phyloP scores from a whole-genome alignment of 2,888 invertebrate genomes.

The Trichogramma evanescens region DNA sequence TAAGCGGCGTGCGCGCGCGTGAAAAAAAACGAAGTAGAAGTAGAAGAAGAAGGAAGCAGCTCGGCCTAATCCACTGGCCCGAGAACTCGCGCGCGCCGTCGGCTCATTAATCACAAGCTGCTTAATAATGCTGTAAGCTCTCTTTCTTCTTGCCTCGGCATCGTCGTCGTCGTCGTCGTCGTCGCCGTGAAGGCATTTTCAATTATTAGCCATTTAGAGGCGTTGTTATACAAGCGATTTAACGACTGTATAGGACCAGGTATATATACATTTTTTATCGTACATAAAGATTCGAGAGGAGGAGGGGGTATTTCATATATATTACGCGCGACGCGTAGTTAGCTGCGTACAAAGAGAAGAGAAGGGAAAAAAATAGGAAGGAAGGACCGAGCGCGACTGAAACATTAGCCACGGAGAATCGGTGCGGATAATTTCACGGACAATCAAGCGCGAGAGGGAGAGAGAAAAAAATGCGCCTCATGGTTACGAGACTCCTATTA shows the following conservation, averaged over 20 bases:
- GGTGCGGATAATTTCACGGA: conserved; percentile 36
- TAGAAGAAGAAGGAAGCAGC: no score
- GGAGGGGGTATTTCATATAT: no score
- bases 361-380: no score
- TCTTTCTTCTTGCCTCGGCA: neutral
- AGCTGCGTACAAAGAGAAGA: no score
- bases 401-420: conserved; percentile 22
- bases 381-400: no score
- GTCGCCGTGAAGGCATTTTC: conserved; percentile 20
- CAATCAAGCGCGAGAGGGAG: conserved; percentile 30
- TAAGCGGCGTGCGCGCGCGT: no score
- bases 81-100: neutral
- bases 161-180: no score
- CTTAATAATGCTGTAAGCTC: conserved; percentile 23
- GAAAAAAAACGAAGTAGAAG: no score
- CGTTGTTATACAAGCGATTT: conserved; percentile 24
- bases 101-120: conserved; percentile 22
- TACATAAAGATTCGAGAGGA: no score
- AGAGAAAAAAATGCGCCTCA: conserved; percentile 17
- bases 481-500: neutral
- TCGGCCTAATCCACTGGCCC: no score
- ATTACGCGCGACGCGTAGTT: no score
- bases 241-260: conserved; percentile 7
- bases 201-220: conserved; percentile 24
- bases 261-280: no score